Conservation (phyloP, 2,113 vertebrate species). For the Sinocyclocheilus rhinocerous region DNA sequence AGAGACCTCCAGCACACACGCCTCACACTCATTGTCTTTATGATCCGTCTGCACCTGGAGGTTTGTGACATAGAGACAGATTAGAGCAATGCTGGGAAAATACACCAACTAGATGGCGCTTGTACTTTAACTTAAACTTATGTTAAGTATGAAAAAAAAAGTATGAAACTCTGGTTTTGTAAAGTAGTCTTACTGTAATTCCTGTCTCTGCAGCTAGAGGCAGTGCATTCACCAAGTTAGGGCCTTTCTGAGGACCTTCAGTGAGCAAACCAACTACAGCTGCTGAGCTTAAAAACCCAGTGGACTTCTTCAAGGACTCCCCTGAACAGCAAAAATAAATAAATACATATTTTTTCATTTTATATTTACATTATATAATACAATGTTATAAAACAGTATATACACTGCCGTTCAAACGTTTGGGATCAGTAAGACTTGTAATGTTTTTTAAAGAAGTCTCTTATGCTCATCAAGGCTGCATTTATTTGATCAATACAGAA, state of each 20-base stretch:
- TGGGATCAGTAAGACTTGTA: too few relatives aligned
- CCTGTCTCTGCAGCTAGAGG: conserved; percentile 84
- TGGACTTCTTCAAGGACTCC: conserved; percentile 75
- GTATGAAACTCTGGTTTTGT: background rate
- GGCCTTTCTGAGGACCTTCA: conserved; percentile 66
- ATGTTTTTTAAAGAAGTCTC: too few relatives aligned
- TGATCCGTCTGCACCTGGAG: conserved; percentile 69
- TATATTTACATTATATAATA: too few relatives aligned
- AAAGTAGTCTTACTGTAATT: conserved; percentile 73
- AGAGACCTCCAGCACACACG: conserved; percentile 68
- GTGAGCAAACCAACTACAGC: conserved; percentile 81
- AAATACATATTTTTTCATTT: too few relatives aligned
- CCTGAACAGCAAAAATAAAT: conserved; percentile 69
- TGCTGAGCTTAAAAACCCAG: conserved; percentile 79
- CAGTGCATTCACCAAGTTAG: conserved; percentile 85
- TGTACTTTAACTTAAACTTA: background rate
- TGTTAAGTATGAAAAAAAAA: background rate
- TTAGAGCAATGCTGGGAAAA: background rate
- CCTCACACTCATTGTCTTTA: conserved; percentile 16
- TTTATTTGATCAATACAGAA: too few relatives aligned
- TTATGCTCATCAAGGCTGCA: too few relatives aligned
- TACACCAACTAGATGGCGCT: background rate
- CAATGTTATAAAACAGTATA: too few relatives aligned
- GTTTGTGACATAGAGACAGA: conserved; percentile 3
- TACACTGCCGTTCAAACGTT: too few relatives aligned